Base-by-base conservation (phyloP, 2,797 vertebrate species). In the Poecile montanus region DNA sequence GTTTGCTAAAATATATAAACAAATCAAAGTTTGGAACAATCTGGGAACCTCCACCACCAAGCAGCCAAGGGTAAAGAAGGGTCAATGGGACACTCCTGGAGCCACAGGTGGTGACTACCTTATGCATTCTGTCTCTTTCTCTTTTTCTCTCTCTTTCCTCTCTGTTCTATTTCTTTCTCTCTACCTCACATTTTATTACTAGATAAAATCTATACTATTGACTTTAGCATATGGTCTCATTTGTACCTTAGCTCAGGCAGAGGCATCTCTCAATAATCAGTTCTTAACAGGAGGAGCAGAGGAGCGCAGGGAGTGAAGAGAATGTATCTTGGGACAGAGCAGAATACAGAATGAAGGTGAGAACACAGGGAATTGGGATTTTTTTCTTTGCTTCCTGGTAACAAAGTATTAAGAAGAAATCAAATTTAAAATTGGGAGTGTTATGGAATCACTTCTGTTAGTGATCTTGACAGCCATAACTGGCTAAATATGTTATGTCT, bases 401-500 rank as follows among this genome's bases (percentile, higher is more conserved):
- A 60, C 13, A 88, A 88, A 89, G 13, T 57, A 57, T 23, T 79
- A 67, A 76, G 56, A 61, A 73, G 6, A 63, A 87, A 87, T 50
- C 57, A 65, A 10, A 25, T 88, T 90, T 76, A 71, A 90, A 86
- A 86, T 18, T 79, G 29, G 8, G 27, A 79, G 4, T 25, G 26
- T 53, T 34, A 19, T 2, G 16, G 53, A 77, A 88, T 62, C 57
- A 13, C 47, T 85, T 70, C 25, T 81, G 47, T 23, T 78, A n/a
- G 47, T 18, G 29, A 89, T 75, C 62, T 56, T 68, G 60, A 58
- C 38, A 88, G 36, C n/a, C 8, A 5, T 75, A 76, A 85, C 42
- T 88, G 61, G 77, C 53, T 91, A 90, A 85, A 65, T 85, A 32
- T 11, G 16, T 72, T 80, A 76, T 30, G 21, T 40, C 47, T 83